Evolutionary conservation across 2,113 vertebrate species (phyloP).

Genomic region (Esox niger): DNA sequence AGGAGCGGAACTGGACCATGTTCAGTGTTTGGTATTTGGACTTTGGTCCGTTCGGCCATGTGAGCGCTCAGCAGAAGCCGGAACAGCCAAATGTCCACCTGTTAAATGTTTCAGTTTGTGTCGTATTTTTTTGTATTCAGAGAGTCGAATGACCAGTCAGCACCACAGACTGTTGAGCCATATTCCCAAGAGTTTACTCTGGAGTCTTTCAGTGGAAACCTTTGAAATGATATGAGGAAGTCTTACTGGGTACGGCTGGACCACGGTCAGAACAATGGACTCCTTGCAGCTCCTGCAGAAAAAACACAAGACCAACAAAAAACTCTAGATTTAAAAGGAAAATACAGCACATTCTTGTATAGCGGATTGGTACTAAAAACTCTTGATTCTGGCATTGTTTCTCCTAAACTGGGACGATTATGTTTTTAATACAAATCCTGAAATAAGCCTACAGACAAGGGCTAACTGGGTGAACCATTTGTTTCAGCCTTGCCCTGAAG

Average conservation of each 20-base stretch:
- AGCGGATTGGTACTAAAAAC: background rate
- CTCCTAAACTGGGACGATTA: background rate
- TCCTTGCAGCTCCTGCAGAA: constrained; percentile 94
- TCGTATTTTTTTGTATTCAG: constrained; percentile 28
- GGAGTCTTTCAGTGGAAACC: constrained; percentile 11
- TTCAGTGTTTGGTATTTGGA: constrained; percentile 19
- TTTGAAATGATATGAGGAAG: constrained; percentile 12
- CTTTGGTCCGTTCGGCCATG: constrained; percentile 20
- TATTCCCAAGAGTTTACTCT: background rate
- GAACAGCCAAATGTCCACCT: constrained; percentile 45
- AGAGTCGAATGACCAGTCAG: constrained; percentile 38
- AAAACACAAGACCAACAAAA: constrained; percentile 29
- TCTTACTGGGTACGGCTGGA: constrained; percentile 97
- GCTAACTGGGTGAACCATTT: constrained; percentile 5
- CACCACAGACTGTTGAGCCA: constrained; percentile 14
- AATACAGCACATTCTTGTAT: background rate
- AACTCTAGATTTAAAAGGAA: background rate
- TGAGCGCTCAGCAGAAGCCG: constrained; percentile 33
- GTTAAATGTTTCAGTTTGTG: too few species aligned
- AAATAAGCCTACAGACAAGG: background rate
- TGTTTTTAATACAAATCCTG: too few species aligned
- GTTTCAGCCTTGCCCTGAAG: constrained; percentile 18
- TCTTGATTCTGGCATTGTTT: background rate
- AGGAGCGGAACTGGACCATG: constrained; percentile 35
- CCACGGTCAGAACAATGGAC: constrained; percentile 93